Conservation (phyloP, 2,888 invertebrate genomes). For the Diaprepes abbreviatus region DNA sequence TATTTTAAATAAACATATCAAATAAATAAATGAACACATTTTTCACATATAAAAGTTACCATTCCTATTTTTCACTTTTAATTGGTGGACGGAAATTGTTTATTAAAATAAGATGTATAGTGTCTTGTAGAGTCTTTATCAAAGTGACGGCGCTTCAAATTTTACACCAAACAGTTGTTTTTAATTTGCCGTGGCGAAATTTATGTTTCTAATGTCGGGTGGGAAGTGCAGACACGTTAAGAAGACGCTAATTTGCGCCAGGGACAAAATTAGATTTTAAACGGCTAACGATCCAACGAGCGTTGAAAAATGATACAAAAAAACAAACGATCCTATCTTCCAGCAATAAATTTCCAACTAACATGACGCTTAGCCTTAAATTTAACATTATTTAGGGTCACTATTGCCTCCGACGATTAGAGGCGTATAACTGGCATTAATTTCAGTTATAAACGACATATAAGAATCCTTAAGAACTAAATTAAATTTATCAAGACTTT, state of each 20-base stretch:
- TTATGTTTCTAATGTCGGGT: slow-evolving; percentile 63
- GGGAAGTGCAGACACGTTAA: slow-evolving; percentile 66
- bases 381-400: slow-evolving; percentile 54
- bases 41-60: slow-evolving; percentile 40
- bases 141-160: slow-evolving; percentile 58
- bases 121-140: slow-evolving; percentile 45
- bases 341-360: slow-evolving; percentile 60
- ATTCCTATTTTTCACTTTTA: slow-evolving; percentile 42
- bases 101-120: slow-evolving; percentile 51
- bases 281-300: slow-evolving; percentile 66
- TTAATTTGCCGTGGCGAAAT: slow-evolving; percentile 68
- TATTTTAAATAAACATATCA: neutral
- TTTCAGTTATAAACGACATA: slow-evolving; percentile 65
- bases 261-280: slow-evolving; percentile 68
- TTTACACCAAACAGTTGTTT: slow-evolving; percentile 67
- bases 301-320: slow-evolving; percentile 66
- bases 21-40: slow-evolving; percentile 18
- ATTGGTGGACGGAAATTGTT: slow-evolving; percentile 55
- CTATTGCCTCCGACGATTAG: slow-evolving; percentile 61
- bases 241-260: slow-evolving; percentile 68
- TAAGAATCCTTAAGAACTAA: slow-evolving; percentile 61
- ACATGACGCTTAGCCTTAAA: slow-evolving; percentile 57
- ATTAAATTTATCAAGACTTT: slow-evolving; percentile 55
- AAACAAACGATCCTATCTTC: slow-evolving; percentile 57
- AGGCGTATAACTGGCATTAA: slow-evolving; percentile 64